Base-by-base conservation (phyloP, 2,797 vertebrate species). In the Microctenopoma stevenorrisi region DNA sequence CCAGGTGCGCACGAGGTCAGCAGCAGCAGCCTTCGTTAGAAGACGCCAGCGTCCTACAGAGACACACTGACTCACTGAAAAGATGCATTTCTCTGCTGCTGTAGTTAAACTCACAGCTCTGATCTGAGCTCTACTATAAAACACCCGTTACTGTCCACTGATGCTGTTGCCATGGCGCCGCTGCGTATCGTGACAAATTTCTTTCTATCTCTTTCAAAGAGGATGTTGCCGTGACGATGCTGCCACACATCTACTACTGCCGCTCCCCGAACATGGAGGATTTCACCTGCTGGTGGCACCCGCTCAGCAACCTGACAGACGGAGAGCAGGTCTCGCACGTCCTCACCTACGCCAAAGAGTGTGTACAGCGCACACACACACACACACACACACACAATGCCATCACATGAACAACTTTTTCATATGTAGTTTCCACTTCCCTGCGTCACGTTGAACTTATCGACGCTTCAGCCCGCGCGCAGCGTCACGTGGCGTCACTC, bases 251-350 rank as follows among this genome's bases (percentile, higher is more conserved):
- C 79, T 82, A 93, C 69, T 58, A 57, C 81, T 95, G 94, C 78
- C 93, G 94, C 60, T 95, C 94, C 0, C 85, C 91, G 1, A 93
- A 91, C 89, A 94, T 95, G 94, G 94, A 94, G 87, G 89, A 91
- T 60, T 95, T 95, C 86, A 93, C 82, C 64, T 95, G 94, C 86
- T 93, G 94, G 93, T 95, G 94, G 94, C 87, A 68, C 30, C 91
- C 93, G 0, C 76, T 93, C 3, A 67, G 76, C 57, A 88, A 90
- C 76, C 70, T 84, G 84, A 85, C 85, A 0, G 79, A 79, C 0
- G 72, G 59, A 0, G 81, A 87, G 50, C 49, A 76, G 14, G 57
- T 90, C 72, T 66, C 46, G 50, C 91, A 94, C 75, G 67, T 82
- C 12, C 80, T 95, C 30, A 89, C 64, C 16, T 95, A 95, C 90